These are phyloP conservation scores for Cremastinae sp. DNA, from an alignment of 2,888 invertebrate genomes.

Conservation along the genomic window DNA sequence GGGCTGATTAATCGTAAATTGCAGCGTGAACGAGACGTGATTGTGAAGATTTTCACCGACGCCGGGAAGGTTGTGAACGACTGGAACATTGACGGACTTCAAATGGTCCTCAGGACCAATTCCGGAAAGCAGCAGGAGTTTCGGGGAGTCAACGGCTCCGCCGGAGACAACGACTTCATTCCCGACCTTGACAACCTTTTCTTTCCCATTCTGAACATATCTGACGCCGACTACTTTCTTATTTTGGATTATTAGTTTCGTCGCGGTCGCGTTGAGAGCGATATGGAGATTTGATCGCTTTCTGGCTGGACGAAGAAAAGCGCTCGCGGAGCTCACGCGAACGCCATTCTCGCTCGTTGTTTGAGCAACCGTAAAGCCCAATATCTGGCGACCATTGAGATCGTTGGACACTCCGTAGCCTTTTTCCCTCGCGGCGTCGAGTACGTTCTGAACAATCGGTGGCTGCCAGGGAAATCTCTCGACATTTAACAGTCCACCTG, in stretches of 20 bases:
- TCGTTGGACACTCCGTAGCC: conserved; percentile 85
- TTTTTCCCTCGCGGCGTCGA: conserved; percentile 84
- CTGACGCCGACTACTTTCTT: conserved; percentile 83
- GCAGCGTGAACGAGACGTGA: conserved; percentile 84
- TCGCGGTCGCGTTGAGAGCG: conserved; percentile 84
- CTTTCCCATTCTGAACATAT: conserved; percentile 79
- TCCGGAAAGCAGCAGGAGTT: conserved; percentile 86
- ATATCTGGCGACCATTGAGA: conserved; percentile 84
- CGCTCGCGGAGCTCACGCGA: conserved; percentile 84
- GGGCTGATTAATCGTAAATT: conserved; percentile 82
- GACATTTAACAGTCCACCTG: conserved; percentile 84
- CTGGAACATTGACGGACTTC: conserved; percentile 83
- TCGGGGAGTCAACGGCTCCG: conserved; percentile 86
- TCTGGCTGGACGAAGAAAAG: conserved; percentile 83
- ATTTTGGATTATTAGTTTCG: conserved; percentile 82
- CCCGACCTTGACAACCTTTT: conserved; percentile 66
- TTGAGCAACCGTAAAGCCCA: conserved; percentile 86
- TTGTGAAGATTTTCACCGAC: conserved; percentile 87
- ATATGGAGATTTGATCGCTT: conserved; percentile 84
- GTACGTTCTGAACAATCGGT: conserved; percentile 84
- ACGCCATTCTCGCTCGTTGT: conserved; percentile 84
- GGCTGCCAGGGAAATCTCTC: conserved; percentile 86
- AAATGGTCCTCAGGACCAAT: conserved; percentile 85
- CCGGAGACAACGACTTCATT: conserved; percentile 83
- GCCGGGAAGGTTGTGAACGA: conserved; percentile 85